Evolutionary conservation across 1,140 invertebrate genomes (phyloP).

Genomic region (Platorchestia sp.): DNA sequence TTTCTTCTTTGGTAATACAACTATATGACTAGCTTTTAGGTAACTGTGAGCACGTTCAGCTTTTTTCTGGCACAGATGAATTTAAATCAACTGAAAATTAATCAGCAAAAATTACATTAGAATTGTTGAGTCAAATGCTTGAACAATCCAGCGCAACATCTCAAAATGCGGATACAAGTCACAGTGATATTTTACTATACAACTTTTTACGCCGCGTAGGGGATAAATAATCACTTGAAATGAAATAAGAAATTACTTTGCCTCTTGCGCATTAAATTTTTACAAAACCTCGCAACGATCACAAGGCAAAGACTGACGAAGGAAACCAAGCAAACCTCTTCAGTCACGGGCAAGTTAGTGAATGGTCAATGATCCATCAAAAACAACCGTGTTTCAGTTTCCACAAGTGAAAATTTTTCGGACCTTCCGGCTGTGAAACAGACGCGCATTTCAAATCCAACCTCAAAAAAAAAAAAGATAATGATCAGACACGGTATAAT

Average conservation of each 20-base stretch:
- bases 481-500: neutral
- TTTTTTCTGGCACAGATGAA: too few species aligned
- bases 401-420: neutral
- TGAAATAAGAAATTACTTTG: neutral
- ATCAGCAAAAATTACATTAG: neutral
- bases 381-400: neutral
- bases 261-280: too few species aligned
- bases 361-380: neutral
- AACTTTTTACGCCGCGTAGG: neutral
- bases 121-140: neutral
- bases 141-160: neutral
- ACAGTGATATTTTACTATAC: neutral
- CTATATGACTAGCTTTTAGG: neutral
- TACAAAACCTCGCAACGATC: neutral
- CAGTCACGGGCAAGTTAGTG: neutral
- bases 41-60: too few species aligned
- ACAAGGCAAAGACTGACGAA: neutral
- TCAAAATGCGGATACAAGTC: neutral
- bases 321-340: neutral
- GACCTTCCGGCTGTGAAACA: neutral
- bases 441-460: neutral
- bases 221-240: neutral
- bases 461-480: neutral
- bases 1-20: neutral
- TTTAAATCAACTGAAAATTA: neutral